Base-by-base conservation (phyloP, 2,113 vertebrate species). In the Rhagologus leucostigma region DNA sequence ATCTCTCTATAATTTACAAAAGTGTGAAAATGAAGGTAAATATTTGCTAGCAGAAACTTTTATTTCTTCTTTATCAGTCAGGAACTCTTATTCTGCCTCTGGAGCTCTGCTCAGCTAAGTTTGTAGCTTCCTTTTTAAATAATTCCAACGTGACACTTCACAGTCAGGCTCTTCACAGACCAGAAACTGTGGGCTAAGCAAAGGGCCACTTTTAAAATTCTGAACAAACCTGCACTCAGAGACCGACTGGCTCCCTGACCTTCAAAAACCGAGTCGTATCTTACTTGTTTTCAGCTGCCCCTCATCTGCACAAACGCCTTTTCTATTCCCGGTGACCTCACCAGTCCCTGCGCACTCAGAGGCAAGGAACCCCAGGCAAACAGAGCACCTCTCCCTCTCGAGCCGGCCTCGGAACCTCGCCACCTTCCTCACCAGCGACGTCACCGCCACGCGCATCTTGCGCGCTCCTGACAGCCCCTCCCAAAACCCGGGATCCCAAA, bases 311-410 rank as follows among this genome's bases (percentile, higher is more conserved):
- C 42, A 16, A 32, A 26, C 1, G 16, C 19, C 5, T 47, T 52
- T 56, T 19, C 23, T 42, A 0, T 4, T 22, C 32, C 23, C 15
- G 11, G 18, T 1, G 41, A 15, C 20, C 41, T 41, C 55, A 1
- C 12, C 0, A 13, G 16, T 3, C 27, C 23, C 35, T 39, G 13
- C 3, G 17, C 13, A 4, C 1, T 1, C 26, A 15, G 39, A 29
- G 10, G 10, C 29, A 1, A 16, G 13, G 9, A 7, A 3, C 0
- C 4, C 16, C 18, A 3, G 4, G 9, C 13, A 4, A 7, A 3
- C 1, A 5, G 9, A 17, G 7, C 2, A 1, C 11, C 8, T 4
- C 32, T 35, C 16, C 44, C 33, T 4, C 2, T 2, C 5, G 0
- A 3, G 10, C 35, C 35, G 1, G 17, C 73, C 56, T 2, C 1